Percentiles rank a stretch among this genome's conserved stretches.
phyloP scores from a whole-genome alignment of 2,113 vertebrate genomes.

The Otolemur garnettii region DNA sequence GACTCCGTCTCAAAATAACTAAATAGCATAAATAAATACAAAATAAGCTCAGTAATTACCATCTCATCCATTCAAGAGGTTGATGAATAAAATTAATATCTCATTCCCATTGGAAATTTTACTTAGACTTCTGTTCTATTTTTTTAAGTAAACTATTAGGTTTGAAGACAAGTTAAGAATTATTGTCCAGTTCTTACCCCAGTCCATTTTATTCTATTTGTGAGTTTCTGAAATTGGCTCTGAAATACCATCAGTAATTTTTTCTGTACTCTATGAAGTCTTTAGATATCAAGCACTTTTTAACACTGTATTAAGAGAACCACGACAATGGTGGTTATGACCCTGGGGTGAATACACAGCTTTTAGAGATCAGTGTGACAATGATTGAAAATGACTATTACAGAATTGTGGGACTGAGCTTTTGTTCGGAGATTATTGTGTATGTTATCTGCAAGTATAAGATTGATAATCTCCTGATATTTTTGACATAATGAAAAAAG shows the following conservation, averaged over 20 bases:
- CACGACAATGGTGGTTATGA: not conserved
- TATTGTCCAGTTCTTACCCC: not conserved
- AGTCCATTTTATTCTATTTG: not conserved
- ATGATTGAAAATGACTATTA: not conserved
- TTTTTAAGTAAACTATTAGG: not conserved
- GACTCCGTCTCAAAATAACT: too few relatives aligned
- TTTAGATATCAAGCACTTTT: not conserved
- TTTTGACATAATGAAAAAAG: conserved; percentile 29
- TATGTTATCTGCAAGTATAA: not conserved
- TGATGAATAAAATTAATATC: not conserved
- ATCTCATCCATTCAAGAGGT: conserved; percentile 4
- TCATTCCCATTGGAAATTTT: not conserved
- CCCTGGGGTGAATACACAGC: not conserved
- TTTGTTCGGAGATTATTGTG: not conserved
- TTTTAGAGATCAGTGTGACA: not conserved
- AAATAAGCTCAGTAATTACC: not conserved
- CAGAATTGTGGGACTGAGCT: not conserved
- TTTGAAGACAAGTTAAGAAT: not conserved
- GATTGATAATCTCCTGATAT: not conserved
- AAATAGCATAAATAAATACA: not conserved
- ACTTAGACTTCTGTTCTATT: not conserved
- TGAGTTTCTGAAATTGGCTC: not conserved
- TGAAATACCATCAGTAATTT: conserved; percentile 10
- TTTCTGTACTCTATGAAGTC: not conserved
- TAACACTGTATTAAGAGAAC: not conserved